phyloP scores from a whole-genome alignment of 2,797 vertebrate genomes.

The Acrossocheilus wenchowensis region DNA sequence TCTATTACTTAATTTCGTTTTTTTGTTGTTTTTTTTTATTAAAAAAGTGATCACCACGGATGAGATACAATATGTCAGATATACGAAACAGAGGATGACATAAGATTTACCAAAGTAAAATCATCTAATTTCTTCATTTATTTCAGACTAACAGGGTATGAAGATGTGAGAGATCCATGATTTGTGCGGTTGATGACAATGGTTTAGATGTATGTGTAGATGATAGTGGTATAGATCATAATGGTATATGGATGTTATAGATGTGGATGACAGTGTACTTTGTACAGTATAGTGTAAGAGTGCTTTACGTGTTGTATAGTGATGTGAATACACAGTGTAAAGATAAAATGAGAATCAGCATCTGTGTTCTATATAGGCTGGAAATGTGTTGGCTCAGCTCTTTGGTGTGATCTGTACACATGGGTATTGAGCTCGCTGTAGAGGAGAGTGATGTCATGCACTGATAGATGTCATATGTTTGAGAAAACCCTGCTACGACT shows the following conservation, averaged over 20 bases:
- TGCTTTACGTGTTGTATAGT: background rate
- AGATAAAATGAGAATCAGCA: background rate
- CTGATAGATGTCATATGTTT: slow-evolving; percentile 56
- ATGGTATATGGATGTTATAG: background rate
- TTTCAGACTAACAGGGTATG: background rate
- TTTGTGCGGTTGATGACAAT: background rate
- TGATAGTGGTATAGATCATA: background rate
- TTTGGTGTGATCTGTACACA: slow-evolving; percentile 31
- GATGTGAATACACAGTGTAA: background rate
- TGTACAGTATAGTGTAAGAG: background rate
- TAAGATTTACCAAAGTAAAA: background rate
- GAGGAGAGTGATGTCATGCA: slow-evolving; percentile 33
- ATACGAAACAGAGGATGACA: background rate
- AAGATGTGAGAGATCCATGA: background rate
- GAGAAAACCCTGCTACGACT: background rate
- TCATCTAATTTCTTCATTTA: background rate
- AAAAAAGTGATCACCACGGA: background rate
- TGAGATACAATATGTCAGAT: background rate
- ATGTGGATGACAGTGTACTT: background rate
- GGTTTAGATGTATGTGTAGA: background rate
- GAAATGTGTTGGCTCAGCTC: slow-evolving; percentile 52
- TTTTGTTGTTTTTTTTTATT: too few relatives aligned
- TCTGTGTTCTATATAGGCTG: slow-evolving; percentile 15
- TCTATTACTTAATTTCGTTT: background rate
- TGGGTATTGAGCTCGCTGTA: slow-evolving; percentile 11